phyloP scores from a whole-genome alignment of 2,888 invertebrate genomes.

The Tubulanus polymorphus region DNA sequence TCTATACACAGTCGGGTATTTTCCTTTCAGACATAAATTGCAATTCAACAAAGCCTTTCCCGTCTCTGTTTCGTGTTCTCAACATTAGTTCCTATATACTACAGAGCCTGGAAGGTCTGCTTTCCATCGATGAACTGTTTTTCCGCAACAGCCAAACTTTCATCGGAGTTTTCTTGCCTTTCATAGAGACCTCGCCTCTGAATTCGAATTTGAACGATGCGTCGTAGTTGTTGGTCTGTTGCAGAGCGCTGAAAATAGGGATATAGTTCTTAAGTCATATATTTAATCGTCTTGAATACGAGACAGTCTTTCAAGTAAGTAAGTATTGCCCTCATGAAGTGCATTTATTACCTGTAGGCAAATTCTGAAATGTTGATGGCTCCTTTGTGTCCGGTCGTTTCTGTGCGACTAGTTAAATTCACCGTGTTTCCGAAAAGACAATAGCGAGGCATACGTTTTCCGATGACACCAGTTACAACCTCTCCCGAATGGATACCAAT shows the following conservation, averaged over 20 bases:
- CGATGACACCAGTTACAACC: constrained; percentile 49
- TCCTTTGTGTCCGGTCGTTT: constrained; percentile 44
- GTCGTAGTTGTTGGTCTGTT: constrained; percentile 30
- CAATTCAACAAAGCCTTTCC: too few species aligned
- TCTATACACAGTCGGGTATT: too few species aligned
- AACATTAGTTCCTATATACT: too few species aligned
- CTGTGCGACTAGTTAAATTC: constrained; percentile 47
- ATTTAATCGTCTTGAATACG: not conserved
- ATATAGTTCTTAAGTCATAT: too few species aligned
- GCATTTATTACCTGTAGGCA: constrained; percentile 45
- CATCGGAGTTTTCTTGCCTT: constrained; percentile 44
- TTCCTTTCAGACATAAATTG: too few species aligned
- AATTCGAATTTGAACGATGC: constrained; percentile 34
- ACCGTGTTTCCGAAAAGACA: constrained; percentile 50
- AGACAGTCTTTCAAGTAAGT: not conserved
- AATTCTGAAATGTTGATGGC: constrained; percentile 44
- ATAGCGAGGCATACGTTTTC: constrained; percentile 47
- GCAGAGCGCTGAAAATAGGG: constrained; percentile 30
- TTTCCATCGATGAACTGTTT: too few species aligned
- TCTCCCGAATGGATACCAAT: constrained; percentile 49
- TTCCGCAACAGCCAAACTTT: too few species aligned
- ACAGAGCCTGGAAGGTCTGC: too few species aligned
- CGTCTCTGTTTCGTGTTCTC: too few species aligned
- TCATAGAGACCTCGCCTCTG: constrained; percentile 40
- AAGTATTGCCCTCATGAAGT: not conserved